Conservation (phyloP, 2,888 invertebrate genomes). For the Erpobdella octoculata region DNA sequence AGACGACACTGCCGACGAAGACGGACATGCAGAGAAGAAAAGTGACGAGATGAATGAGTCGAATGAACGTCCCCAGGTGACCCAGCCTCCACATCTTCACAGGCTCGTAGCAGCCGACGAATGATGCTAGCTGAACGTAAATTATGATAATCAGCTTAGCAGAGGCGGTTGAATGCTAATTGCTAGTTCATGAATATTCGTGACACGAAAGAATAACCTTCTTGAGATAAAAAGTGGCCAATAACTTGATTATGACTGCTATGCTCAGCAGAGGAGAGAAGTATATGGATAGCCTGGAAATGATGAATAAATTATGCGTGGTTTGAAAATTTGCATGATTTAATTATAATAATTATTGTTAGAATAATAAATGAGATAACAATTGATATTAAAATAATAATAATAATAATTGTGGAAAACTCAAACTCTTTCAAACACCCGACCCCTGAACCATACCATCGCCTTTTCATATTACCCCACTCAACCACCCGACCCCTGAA, state of each 20-base stretch:
- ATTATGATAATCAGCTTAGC: background rate
- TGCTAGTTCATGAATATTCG: background rate
- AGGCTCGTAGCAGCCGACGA: slow-evolving; percentile 4
- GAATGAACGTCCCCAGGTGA: background rate
- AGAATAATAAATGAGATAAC: too few relatives aligned
- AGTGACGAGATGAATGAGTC: background rate
- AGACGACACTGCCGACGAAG: slow-evolving; percentile 7
- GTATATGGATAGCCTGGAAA: slow-evolving; percentile 63
- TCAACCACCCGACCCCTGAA: too few relatives aligned
- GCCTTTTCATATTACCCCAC: too few relatives aligned
- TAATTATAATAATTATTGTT: too few relatives aligned
- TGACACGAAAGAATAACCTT: slow-evolving; percentile 44
- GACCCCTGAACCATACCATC: too few relatives aligned
- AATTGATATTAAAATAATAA: too few relatives aligned
- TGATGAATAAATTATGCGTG: too few relatives aligned
- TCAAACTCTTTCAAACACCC: too few relatives aligned
- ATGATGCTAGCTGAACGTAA: background rate
- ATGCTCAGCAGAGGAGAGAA: slow-evolving; percentile 66
- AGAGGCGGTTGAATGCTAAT: background rate
- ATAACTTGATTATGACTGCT: slow-evolving; percentile 63
- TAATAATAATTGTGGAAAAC: too few relatives aligned
- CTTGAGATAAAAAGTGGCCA: slow-evolving; percentile 67
- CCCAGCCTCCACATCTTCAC: slow-evolving; percentile 10
- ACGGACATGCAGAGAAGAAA: slow-evolving; percentile 14
- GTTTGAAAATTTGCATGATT: too few relatives aligned